These are phyloP conservation scores for Calephelis perditalis DNA, from an alignment of 2,888 invertebrate genomes.

Conservation along the genomic window DNA sequence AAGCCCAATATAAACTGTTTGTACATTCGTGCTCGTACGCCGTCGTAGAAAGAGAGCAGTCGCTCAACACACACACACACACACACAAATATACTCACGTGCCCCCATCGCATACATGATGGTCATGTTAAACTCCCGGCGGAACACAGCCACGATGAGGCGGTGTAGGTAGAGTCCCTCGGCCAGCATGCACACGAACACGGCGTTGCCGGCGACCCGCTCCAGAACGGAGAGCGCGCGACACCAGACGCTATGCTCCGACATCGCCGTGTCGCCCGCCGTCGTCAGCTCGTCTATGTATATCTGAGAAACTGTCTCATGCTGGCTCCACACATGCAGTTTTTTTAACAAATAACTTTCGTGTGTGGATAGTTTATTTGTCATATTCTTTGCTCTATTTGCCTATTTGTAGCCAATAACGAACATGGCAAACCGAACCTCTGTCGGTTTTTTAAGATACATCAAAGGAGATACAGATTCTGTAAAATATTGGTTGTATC, in stretches of 20 bases:
- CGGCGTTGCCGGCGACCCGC: conserved; percentile 73
- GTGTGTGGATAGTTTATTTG: no score
- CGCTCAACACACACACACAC: background rate
- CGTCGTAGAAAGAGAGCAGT: no score
- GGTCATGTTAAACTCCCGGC: conserved; percentile 68
- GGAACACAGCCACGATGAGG: conserved; percentile 81
- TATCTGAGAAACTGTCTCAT: conserved; percentile 40
- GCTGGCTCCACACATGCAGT: no score
- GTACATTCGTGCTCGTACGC: no score
- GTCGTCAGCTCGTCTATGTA: conserved; percentile 76
- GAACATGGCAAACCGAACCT: no score
- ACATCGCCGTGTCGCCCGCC: conserved; percentile 65
- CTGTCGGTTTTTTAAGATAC: no score
- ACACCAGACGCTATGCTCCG: conserved; percentile 70
- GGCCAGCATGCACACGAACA: conserved; percentile 84
- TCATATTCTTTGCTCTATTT: no score
- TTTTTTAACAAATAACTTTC: no score
- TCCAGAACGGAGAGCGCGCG: conserved; percentile 75
- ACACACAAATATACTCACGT: conserved; percentile 41
- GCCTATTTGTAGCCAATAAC: no score
- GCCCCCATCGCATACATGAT: conserved; percentile 62
- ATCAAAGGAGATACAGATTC: no score
- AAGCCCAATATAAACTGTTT: no score
- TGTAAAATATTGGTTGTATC: no score
- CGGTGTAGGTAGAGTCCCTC: conserved; percentile 83